Percentiles rank a stretch among this genome's conserved stretches.
These are phyloP conservation scores for Rousettus leschenaultii DNA, from an alignment of 2,113 vertebrate species.

Conservation along the genomic window DNA sequence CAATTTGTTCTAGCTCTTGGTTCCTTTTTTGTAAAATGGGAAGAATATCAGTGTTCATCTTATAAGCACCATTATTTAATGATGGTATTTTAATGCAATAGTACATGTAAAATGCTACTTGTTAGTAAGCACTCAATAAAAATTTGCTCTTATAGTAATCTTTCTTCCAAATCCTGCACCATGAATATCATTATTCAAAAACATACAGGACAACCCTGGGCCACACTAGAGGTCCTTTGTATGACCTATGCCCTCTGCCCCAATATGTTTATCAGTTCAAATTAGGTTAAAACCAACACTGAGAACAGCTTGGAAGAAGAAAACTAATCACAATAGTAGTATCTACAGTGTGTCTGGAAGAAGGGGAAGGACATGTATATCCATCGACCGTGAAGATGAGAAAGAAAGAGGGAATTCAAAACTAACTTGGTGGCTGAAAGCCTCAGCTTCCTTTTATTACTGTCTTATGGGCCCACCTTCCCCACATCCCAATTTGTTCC, in stretches of 20 bases:
- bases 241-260: rapidly evolving
- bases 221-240: rapidly evolving
- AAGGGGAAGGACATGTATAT: neutral
- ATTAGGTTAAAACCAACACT: neutral
- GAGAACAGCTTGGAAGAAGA: neutral
- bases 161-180: neutral
- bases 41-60: neutral
- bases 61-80: neutral
- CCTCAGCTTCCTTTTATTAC: neutral
- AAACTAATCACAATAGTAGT: neutral
- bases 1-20: neutral
- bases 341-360: neutral
- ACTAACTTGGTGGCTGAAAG: neutral
- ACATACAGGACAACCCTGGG: neutral
- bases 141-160: neutral
- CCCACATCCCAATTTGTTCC: neutral
- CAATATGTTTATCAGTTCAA: neutral
- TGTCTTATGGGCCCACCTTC: neutral
- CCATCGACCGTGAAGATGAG: neutral
- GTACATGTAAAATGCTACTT: neutral
- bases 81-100: neutral
- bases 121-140: neutral
- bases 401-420: neutral
- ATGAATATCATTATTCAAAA: neutral
- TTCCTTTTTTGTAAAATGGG: neutral